Evolutionary conservation across 2,113 vertebrate genomes (phyloP), one percentile per base, ranked within the genome.

Genomic region (Calidris pygmaea): DNA sequence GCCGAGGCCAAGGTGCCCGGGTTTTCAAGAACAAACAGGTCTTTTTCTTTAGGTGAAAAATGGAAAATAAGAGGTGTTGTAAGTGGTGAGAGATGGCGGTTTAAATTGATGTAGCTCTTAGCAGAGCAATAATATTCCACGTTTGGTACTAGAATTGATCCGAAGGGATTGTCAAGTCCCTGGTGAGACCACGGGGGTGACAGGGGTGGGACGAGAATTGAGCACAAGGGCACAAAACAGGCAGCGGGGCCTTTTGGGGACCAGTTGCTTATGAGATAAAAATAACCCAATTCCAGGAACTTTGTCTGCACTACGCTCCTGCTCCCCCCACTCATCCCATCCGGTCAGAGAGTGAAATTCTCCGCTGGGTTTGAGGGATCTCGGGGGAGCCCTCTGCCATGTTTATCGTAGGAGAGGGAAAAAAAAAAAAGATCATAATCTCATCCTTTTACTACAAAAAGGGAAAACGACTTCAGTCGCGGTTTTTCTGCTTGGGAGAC

Each of bases 11-110:
- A 62, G 89, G 85, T 24, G 84, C 47, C 27, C 56, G 41, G 18
- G 76, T 71, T 95, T 95, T 94, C 32, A 77, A 87, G 93, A 95
- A 95, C 87, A 93, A 88, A 94, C 17, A 58, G 62, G 68, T 76
- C 87, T 90, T 90, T 92, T 96, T 90, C 86, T 77, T 87, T 17
- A 94, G 52, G 87, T 67, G 77, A 93, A 72, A 96, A 85, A 95
- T 32, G 67, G 91, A 96, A 96, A 97, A 76, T 32, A 50, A 92
- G 83, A 83, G 43, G 53, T 91, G 95, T 48, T 94, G 23, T 59
- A 62, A 83, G 45, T 41, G 67, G 86, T 91, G 96, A 79, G 26
- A 90, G 83, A 68, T 10, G 27, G 86, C 94, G 58, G 79, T 88
- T 89, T 87, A 92, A 93, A 93, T 4, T 32, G 96, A 71, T 29